phyloP scores from a whole-genome alignment of 2,113 vertebrate genomes.

The Equus quagga region DNA sequence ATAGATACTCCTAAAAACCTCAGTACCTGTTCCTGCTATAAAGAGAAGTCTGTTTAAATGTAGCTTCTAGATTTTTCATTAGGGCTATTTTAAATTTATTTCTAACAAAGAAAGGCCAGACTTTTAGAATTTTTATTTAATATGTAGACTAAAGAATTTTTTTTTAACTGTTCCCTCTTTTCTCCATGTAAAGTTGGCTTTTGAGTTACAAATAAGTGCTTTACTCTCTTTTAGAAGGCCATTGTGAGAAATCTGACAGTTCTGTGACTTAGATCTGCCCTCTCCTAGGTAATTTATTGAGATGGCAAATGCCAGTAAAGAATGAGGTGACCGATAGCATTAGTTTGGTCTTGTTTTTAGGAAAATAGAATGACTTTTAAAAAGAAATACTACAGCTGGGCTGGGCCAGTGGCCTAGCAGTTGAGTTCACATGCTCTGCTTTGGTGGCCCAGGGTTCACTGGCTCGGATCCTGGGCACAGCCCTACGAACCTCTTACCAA shows the following conservation, averaged over 20 bases:
- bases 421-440: no score
- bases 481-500: no score
- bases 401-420: no score
- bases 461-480: no score
- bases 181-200: neutral
- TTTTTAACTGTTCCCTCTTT: neutral
- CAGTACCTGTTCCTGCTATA: neutral
- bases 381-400: neutral
- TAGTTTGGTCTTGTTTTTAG: neutral
- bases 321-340: neutral
- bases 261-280: neutral
- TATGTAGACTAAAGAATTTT: neutral
- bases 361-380: neutral
- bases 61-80: neutral
- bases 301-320: neutral
- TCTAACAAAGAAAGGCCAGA: neutral
- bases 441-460: no score
- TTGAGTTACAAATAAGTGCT: neutral
- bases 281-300: neutral
- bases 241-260: neutral
- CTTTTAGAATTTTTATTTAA: neutral
- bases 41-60: neutral
- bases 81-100: neutral
- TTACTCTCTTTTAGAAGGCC: neutral
- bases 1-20: neutral